A percentile compares a stretch with the other conserved stretches of the same genome.
Conservation (phyloP, 2,113 vertebrate species). For the Equus przewalskii region DNA sequence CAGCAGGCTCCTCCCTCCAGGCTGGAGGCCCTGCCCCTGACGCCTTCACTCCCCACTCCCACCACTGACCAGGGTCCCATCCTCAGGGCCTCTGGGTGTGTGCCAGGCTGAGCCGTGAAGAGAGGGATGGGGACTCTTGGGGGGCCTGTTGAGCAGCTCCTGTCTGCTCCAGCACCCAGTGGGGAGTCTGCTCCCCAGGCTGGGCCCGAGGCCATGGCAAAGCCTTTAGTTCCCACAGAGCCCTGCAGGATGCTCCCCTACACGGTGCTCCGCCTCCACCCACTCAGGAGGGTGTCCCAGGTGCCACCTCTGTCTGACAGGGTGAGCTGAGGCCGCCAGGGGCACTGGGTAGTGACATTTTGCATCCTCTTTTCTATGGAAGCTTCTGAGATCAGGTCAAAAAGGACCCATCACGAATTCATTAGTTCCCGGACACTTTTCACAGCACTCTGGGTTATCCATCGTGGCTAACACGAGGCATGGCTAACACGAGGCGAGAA, state of each 20-base stretch:
- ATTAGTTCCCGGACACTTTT: not conserved
- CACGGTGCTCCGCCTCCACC: not conserved
- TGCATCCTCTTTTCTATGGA: not conserved
- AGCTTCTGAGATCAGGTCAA: not conserved
- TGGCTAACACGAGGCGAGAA: not conserved
- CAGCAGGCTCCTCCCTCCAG: too few species aligned
- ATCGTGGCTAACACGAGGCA: accelerated
- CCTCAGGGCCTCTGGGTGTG: not conserved
- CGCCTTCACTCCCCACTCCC: not conserved
- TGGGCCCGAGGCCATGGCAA: too few species aligned
- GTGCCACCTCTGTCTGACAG: too few species aligned
- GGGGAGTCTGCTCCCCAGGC: too few species aligned
- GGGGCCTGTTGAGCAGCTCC: accelerated
- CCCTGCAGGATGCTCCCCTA: too few species aligned
- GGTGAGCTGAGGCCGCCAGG: not conserved
- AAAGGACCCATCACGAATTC: not conserved
- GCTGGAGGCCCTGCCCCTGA: not conserved
- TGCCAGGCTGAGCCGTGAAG: not conserved
- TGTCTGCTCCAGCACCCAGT: not conserved
- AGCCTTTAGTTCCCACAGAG: accelerated
- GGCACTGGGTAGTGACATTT: too few species aligned
- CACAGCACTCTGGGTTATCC: not conserved
- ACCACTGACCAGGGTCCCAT: not conserved
- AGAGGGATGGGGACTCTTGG: not conserved
- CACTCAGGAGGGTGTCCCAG: not conserved